phyloP scores from a whole-genome alignment of 2,113 vertebrate species.

The Poecile atricapillus region DNA sequence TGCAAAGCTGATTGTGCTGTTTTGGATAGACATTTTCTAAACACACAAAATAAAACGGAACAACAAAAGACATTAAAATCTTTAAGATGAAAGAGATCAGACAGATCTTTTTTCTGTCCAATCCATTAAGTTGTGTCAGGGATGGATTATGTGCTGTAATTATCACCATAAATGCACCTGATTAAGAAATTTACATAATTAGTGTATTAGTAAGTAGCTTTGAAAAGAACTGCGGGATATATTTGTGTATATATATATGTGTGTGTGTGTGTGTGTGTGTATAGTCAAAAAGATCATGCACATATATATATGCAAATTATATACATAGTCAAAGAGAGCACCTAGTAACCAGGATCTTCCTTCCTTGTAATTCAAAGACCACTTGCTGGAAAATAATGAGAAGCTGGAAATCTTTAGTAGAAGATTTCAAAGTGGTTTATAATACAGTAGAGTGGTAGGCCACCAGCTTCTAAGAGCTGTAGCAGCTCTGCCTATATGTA shows the following conservation, averaged over 20 bases:
- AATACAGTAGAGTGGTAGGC: background rate
- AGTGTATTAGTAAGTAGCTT: background rate
- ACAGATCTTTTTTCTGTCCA: background rate
- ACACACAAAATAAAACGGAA: background rate
- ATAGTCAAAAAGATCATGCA: background rate
- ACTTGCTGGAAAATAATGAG: background rate
- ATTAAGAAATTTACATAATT: background rate
- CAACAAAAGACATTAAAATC: background rate
- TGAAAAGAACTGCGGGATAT: background rate
- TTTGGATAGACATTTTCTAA: background rate
- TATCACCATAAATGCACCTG: background rate
- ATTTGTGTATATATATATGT: background rate
- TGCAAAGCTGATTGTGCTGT: background rate
- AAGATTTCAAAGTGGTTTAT: background rate
- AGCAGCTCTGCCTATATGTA: background rate
- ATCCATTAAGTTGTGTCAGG: background rate
- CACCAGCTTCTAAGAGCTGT: background rate
- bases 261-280: too few species aligned
- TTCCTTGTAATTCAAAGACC: background rate
- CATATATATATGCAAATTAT: background rate
- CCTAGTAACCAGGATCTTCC: background rate
- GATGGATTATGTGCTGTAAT: background rate
- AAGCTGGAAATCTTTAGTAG: background rate
- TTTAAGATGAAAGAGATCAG: background rate
- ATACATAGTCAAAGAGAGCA: background rate